Evolutionary conservation across 2,888 invertebrate species (phyloP), one percentile per base, ranked within the genome.

Genomic region (Harmothoe impar): DNA sequence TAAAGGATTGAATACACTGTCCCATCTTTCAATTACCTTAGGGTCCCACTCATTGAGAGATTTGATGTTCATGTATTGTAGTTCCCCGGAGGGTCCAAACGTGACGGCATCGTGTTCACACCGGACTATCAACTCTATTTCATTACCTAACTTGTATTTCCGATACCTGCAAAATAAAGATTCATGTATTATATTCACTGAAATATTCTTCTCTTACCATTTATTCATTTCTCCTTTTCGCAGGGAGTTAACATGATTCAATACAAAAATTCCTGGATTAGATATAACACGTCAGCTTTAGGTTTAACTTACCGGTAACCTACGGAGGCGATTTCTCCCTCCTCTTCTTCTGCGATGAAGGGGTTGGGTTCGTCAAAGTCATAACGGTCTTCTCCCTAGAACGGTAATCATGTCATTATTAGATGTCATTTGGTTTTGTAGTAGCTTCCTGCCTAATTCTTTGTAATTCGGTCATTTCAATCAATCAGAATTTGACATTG

Each of bases 11-110:
- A n/a, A n/a, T n/a, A n/a, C n/a, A n/a, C n/a, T n/a, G n/a, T n/a
- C n/a, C n/a, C n/a, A n/a, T n/a, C n/a, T n/a, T n/a, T n/a, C 31
- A 31, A 91, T 94, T 95, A 97, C 97, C 95, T 98, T 98, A 0
- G 99, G 98, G 96, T 99, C 99, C 99, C 99, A 99, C 96, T 99
- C 99, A 96, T 99, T 99, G 31, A 99, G 97, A 0, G 99, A 99
- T 96, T 99, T 99, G 95, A 99, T 98, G 12, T 98, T 98, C 88
- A 99, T 96, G 96, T 98, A 99, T 96, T 99, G 99, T 0, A 97
- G 97, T 95, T 99, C 99, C 91, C 98, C 98, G 91, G 95, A 95
- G 20, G 96, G 95, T 78, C 96, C 96, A 86, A 92, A 97, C 93
- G 95, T 94, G 0, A 98, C 98, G 0, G 99, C 99, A 96, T 99